These are phyloP conservation scores for Grammomys dolichurus DNA, from an alignment of 2,113 vertebrate species.

Conservation along the genomic window DNA sequence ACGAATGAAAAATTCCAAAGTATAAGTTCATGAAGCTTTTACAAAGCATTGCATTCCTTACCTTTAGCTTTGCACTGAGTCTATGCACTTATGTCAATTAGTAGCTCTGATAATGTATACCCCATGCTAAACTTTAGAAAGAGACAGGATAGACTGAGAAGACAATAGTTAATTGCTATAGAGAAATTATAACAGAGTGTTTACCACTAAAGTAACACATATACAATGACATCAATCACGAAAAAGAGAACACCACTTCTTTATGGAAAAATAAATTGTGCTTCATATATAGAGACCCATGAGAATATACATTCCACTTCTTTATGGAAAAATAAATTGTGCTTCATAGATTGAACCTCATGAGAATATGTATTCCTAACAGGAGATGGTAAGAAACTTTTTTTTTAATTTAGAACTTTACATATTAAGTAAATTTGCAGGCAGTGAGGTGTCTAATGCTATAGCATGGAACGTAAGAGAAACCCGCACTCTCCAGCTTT, in stretches of 20 bases:
- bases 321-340: background rate
- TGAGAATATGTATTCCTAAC: background rate
- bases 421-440: background rate
- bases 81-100: slow-evolving; percentile 21
- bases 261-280: background rate
- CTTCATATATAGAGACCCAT: background rate
- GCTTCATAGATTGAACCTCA: background rate
- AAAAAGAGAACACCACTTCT: background rate
- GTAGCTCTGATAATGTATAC: slow-evolving; percentile 16
- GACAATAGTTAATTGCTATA: background rate
- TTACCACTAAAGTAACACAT: background rate
- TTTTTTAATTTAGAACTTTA: slow-evolving; percentile 23
- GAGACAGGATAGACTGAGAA: background rate
- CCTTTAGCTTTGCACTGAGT: slow-evolving; percentile 25
- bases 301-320: background rate
- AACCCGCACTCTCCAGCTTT: background rate
- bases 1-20: slow-evolving; percentile 15
- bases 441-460: background rate
- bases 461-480: background rate
- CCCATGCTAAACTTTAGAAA: slow-evolving; percentile 33
- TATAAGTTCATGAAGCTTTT: slow-evolving; percentile 29
- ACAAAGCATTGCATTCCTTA: background rate
- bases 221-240: background rate
- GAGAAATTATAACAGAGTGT: background rate
- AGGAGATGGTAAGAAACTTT: background rate